Evolutionary conservation across 1,140 invertebrate genomes (phyloP), one percentile per base, ranked within the genome.

Genomic region (Eciton burchellii): DNA sequence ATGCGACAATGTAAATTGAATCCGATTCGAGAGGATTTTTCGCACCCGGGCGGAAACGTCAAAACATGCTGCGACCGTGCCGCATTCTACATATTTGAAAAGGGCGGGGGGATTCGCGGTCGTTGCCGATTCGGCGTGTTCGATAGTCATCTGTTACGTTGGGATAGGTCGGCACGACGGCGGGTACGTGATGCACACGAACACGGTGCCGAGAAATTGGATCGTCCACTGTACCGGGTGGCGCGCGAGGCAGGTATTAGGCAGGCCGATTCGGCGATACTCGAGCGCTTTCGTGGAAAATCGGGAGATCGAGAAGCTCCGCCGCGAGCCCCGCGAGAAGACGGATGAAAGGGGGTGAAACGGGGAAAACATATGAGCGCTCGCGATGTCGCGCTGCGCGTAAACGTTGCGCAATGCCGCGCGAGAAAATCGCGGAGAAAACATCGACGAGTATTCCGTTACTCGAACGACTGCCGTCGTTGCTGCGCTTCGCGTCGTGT

Each of bases 101-200:
- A 26, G 62, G 76, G 72, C 82, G 84, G n/a, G n/a, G n/a, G n/a
- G n/a, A n/a, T n/a, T n/a, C n/a, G n/a, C n/a, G n/a, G n/a, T 54
- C 81, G 79, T 71, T 79, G 83, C 79, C 85, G 89, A 89, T 89
- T 89, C 84, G 81, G 72, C 65, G 83, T 83, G 82, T 81, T 86
- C 87, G 88, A 90, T 90, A 90, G 86, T 89, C 86, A 88, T 90
- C 89, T 87, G 89, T 89, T 90, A 83, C 84, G 87, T 91, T 91
- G 90, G 73, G 89, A 90, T 91, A 91, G 91, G 91, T 91, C 90
- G 82, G 19, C 73, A 73, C 49, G 77, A 47, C 72, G 81, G 70
- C 83, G 73, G 65, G 70, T 62, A 81, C 56, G 74, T 54, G 62
- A 66, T 82, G 83, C 82, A 82, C 87, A 86, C 84, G 82, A 82